Conservation (phyloP, 2,113 vertebrate species). For the Vimba vimba region DNA sequence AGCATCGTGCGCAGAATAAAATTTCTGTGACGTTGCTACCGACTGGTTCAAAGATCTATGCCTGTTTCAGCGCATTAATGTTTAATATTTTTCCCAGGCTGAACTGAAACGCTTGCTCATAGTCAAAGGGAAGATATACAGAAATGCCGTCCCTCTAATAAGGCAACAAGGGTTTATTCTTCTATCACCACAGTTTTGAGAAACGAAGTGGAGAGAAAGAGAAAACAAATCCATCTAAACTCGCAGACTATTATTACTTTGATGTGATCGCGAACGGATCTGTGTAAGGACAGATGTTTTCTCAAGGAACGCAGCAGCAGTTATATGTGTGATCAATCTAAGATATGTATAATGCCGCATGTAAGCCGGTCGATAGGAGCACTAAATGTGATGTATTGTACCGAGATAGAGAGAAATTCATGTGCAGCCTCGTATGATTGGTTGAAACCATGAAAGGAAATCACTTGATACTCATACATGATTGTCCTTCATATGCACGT, state of each 20-base stretch:
- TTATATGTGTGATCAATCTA: conserved; percentile 81
- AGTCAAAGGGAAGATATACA: conserved; percentile 75
- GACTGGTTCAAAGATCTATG: conserved; percentile 73
- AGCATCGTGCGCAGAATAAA: conserved; percentile 55
- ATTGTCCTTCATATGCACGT: conserved; percentile 25
- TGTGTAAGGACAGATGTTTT: conserved; percentile 69
- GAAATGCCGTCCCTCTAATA: conserved; percentile 65
- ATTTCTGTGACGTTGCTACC: conserved; percentile 59
- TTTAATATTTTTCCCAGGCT: conserved; percentile 85
- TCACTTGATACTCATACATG: conserved; percentile 38
- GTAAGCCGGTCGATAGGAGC: conserved; percentile 75
- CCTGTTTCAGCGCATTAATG: conserved; percentile 85
- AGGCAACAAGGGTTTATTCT: conserved; percentile 53
- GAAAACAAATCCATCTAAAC: conserved; percentile 52
- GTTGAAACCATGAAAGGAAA: conserved; percentile 39
- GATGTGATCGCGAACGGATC: conserved; percentile 43
- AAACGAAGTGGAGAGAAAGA: conserved; percentile 18
- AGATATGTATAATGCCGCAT: conserved; percentile 81
- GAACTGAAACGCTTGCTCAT: conserved; percentile 79
- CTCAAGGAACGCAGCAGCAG: conserved; percentile 71
- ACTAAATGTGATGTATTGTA: conserved; percentile 79
- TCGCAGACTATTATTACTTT: conserved; percentile 72
- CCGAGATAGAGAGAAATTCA: conserved; percentile 66
- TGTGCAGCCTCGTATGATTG: conserved; percentile 49
- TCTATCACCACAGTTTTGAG: conserved; percentile 36